These are phyloP conservation scores for Dilophus febrilis DNA, from an alignment of 2,888 invertebrate species.

Conservation along the genomic window DNA sequence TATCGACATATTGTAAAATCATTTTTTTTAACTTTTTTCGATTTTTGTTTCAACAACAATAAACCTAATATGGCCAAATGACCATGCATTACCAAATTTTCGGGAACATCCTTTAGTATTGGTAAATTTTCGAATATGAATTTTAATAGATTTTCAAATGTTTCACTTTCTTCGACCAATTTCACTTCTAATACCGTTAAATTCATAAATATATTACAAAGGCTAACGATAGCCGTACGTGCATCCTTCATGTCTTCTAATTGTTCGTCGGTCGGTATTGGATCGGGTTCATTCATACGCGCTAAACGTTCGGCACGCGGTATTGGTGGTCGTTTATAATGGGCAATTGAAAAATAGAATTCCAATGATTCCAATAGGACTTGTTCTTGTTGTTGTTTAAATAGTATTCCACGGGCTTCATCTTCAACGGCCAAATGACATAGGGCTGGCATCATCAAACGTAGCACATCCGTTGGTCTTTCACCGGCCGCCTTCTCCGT, in stretches of 20 bases:
- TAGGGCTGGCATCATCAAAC: constrained; percentile 71
- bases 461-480: constrained; percentile 48
- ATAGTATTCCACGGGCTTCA: constrained; percentile 59
- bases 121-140: constrained; percentile 74
- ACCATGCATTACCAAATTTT: constrained; percentile 71
- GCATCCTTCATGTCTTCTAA: constrained; percentile 73
- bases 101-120: constrained; percentile 64
- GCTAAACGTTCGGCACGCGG: constrained; percentile 65
- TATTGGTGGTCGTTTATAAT: constrained; percentile 65
- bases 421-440: constrained; percentile 88
- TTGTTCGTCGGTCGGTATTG: constrained; percentile 53
- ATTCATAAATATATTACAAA: constrained; percentile 87
- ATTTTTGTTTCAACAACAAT: constrained; percentile 65
- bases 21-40: constrained; percentile 67
- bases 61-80: constrained; percentile 71
- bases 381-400: constrained; percentile 64
- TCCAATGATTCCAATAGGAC: constrained; percentile 61
- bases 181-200: constrained; percentile 75
- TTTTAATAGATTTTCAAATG: constrained; percentile 65
- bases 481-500: constrained; percentile 44
- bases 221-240: constrained; percentile 66
- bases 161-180: constrained; percentile 56
- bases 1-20: constrained; percentile 80
- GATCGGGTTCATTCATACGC: constrained; percentile 55
- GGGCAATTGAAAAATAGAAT: constrained; percentile 74